phyloP scores from a whole-genome alignment of 1,140 invertebrate genomes.

The Bombus sibiricus region DNA sequence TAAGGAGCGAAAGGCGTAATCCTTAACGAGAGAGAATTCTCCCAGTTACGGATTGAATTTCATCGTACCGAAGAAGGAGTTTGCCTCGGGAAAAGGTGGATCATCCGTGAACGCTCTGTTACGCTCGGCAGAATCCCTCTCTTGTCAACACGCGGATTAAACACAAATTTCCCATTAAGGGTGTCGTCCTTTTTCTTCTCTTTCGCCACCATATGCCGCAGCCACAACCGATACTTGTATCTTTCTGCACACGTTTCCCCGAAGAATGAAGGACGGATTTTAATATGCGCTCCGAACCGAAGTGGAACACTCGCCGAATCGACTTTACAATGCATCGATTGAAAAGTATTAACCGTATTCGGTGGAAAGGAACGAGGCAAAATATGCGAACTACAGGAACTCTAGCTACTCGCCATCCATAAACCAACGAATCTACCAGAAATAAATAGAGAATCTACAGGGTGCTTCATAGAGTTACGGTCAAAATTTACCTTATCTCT shows the following conservation, averaged over 20 bases:
- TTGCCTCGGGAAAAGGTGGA: conserved; percentile 37
- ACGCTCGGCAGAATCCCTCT: conserved; percentile 32
- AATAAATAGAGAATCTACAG: not conserved
- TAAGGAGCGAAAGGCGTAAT: conserved; percentile 56
- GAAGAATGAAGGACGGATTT: conserved; percentile 22
- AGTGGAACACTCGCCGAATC: not conserved
- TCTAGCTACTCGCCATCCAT: not conserved
- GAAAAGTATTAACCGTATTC: conserved; percentile 8
- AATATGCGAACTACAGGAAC: not conserved
- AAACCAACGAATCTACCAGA: not conserved
- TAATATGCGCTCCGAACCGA: not conserved
- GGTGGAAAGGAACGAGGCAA: not conserved
- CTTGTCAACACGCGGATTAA: conserved; percentile 59
- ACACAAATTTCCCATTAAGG: conserved; percentile 67
- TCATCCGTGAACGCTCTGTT: conserved; percentile 47
- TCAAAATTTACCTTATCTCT: too few relatives aligned
- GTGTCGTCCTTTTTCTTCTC: conserved; percentile 31
- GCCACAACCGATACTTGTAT: not conserved
- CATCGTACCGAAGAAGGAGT: conserved; percentile 46
- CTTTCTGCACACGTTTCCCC: not conserved
- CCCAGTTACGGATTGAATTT: conserved; percentile 48
- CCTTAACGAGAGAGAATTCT: conserved; percentile 54
- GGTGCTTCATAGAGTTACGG: not conserved
- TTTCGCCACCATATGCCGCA: not conserved
- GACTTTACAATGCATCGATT: not conserved